These are phyloP conservation scores for Caenorhabditis tropicalis DNA, from an alignment of 1,140 invertebrate species.

Conservation along the genomic window DNA sequence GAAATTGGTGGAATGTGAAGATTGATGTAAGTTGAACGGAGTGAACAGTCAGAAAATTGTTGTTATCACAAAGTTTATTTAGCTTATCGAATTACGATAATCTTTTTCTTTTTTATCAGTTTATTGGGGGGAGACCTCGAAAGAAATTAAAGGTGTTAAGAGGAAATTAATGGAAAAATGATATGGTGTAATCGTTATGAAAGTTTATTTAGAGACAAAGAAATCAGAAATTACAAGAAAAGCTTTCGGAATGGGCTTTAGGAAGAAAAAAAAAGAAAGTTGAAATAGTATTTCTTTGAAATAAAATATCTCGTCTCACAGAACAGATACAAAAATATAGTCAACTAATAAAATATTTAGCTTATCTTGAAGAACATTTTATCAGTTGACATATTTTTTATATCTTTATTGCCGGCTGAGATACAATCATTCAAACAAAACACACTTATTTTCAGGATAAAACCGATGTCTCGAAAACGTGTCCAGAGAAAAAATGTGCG, in stretches of 20 bases:
- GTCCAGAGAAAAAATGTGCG: constrained; percentile 59
- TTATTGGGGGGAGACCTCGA: neutral
- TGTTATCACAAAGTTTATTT: constrained; percentile 17
- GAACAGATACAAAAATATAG: too few species aligned
- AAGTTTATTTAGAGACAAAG: too few species aligned
- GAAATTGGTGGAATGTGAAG: constrained; percentile 61
- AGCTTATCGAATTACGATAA: neutral
- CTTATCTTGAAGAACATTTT: too few species aligned
- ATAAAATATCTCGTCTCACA: too few species aligned
- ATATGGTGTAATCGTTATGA: neutral
- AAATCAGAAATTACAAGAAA: too few species aligned
- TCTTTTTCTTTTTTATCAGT: constrained; percentile 10
- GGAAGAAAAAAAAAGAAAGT: too few species aligned
- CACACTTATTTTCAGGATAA: neutral
- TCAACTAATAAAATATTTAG: too few species aligned
- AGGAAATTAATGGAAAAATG: neutral
- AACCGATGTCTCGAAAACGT: constrained; percentile 46
- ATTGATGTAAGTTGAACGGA: neutral
- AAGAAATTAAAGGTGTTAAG: neutral
- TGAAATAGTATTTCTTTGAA: too few species aligned
- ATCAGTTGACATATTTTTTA: too few species aligned
- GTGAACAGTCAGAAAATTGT: neutral
- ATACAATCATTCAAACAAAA: too few species aligned
- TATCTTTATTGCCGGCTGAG: too few species aligned
- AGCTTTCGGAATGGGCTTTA: too few species aligned